Evolutionary conservation across 2,797 vertebrate species (phyloP).

Genomic region (Sternarchorhynchus goeldii): DNA sequence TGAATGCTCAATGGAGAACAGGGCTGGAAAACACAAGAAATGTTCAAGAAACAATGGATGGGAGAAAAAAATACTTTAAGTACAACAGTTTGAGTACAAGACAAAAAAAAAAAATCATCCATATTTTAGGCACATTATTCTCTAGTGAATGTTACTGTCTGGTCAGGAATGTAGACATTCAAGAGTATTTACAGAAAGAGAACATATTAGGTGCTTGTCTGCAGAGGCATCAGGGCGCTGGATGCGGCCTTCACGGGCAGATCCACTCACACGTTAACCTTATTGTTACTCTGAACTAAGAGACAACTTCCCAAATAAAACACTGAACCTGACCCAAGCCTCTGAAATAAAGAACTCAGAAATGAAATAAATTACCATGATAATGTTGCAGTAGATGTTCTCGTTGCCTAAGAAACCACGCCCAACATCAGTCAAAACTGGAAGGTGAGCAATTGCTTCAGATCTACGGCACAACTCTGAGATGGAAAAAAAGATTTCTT

Average conservation of each 20-base stretch:
- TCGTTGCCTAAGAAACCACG: slow-evolving; percentile 1
- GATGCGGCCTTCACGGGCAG: not conserved
- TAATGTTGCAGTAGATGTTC: not conserved
- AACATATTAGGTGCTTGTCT: slow-evolving; percentile 51
- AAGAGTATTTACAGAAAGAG: slow-evolving; percentile 44
- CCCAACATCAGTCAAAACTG: slow-evolving; percentile 15
- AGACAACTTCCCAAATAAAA: not conserved
- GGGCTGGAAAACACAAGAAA: slow-evolving; percentile 59
- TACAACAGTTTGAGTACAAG: slow-evolving; percentile 38
- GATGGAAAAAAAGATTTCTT: not conserved
- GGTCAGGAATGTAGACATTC: slow-evolving; percentile 65
- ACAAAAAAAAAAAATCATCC: slow-evolving; percentile 52
- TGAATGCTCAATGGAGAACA: slow-evolving; percentile 46
- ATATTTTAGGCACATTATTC: slow-evolving; percentile 78
- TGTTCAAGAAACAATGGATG: slow-evolving; percentile 49
- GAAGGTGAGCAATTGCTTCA: slow-evolving; percentile 2
- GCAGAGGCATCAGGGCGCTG: slow-evolving; percentile 11
- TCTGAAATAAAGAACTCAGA: not conserved
- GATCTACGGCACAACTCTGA: slow-evolving; percentile 13
- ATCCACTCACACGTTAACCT: slow-evolving; percentile 13
- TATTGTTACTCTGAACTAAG: slow-evolving; percentile 11
- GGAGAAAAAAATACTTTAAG: slow-evolving; percentile 58
- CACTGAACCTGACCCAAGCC: slow-evolving; percentile 12
- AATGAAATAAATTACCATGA: slow-evolving; percentile 13
- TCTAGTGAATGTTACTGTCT: slow-evolving; percentile 67